Percentiles rank a stretch among this genome's conserved stretches.
Conservation (phyloP, 2,113 vertebrate genomes). For the Chrysemys picta region DNA sequence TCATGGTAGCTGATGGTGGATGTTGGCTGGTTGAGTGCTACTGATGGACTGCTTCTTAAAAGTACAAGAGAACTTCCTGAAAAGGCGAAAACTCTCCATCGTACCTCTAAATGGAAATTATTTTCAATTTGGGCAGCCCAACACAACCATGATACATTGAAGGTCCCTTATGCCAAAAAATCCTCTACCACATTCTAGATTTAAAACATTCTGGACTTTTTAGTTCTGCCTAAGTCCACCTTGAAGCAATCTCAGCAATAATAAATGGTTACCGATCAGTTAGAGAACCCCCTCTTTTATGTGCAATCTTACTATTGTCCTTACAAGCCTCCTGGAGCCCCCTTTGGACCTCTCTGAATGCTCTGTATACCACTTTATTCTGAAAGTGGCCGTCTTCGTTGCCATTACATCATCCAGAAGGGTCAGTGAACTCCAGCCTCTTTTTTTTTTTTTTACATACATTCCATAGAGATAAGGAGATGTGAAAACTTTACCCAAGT, state of each 20-base stretch:
- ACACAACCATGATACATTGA: neutral
- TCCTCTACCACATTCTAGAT: neutral
- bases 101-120: neutral
- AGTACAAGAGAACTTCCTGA: neutral
- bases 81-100: neutral
- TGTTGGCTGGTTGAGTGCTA: no score
- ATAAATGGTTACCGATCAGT: neutral
- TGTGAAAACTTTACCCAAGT: neutral
- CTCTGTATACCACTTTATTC: neutral
- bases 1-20: no score
- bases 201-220: neutral
- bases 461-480: no score
- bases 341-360: neutral
- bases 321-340: neutral
- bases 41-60: neutral
- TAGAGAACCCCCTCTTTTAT: neutral
- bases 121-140: neutral
- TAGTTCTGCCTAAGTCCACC: neutral
- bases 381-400: neutral
- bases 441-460: no score
- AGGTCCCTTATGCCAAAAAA: neutral
- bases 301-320: neutral
- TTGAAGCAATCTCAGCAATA: neutral
- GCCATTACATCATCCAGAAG: neutral
- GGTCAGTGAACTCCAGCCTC: no score